Evolutionary conservation across 23 tunicate genomes (phyloP), one percentile per base, ranked within the genome.

Genomic region (Ascidia mentula): DNA sequence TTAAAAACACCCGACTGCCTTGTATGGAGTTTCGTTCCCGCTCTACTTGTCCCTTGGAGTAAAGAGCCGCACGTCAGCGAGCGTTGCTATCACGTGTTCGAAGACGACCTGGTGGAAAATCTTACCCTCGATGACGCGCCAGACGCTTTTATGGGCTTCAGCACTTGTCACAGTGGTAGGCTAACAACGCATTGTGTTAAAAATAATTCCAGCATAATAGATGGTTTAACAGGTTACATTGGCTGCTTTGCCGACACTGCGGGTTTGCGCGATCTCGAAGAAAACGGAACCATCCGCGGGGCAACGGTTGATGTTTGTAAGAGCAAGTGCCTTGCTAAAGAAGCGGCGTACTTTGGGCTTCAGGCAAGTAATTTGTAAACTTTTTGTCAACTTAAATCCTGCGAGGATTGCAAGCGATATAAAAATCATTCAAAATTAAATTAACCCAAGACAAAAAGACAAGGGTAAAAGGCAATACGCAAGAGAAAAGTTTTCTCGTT

Each of bases 171-270:
- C 22, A 53, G 65, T 9, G 65, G 65, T 53, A 28, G 24, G 65
- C 12, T 9, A 28, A 6, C 24, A 9, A 53, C 22, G 24, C 13
- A 53, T 9, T 53, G 65, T 53, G 12, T 53, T 3, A 53, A 53
- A 28, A 5, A 9, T 20, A 53, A 53, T 26, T 5, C 22, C 1
- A 26, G 1, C 12, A 53, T 9, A 20, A 5, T 53, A 9, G 24
- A 53, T 53, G 4, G 12, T 28, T 53, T 20, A 20, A 20, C 65
- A 53, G 65, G 65, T 53, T 53, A 53, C 65, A 28, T 53, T 26
- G 65, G 65, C 24, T 53, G 65, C 24, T 53, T 53, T 53, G 65
- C 65, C 12, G 65, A 53, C 13, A 53, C 65, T 28, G 65, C 65
- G 65, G 65, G 65, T 53, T 53, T 53, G 24, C 22, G 65, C 4